Conservation (phyloP, 92 coral and sea anemone genomes). For the Epizoanthus illoricatus region DNA sequence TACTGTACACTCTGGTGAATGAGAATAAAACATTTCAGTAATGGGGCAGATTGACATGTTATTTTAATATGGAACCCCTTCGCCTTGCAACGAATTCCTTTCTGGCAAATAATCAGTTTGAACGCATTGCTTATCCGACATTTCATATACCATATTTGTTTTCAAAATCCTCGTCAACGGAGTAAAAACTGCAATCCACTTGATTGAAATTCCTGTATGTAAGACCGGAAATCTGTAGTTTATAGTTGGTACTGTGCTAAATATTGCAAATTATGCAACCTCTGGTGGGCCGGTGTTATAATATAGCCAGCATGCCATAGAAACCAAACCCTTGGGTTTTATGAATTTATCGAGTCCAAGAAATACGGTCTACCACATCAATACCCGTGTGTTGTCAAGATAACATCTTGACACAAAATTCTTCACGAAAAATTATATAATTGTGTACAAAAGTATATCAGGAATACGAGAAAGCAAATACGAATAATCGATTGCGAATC, state of each 20-base stretch:
- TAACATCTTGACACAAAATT: too few relatives aligned
- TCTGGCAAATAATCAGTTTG: not conserved
- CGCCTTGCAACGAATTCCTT: not conserved
- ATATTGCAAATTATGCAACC: not conserved
- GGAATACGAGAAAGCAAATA: slow-evolving; percentile 3
- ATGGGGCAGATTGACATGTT: not conserved
- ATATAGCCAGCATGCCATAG: too few relatives aligned
- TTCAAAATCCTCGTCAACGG: not conserved
- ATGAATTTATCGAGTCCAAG: not conserved
- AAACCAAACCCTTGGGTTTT: too few relatives aligned
- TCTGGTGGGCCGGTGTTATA: too few relatives aligned
- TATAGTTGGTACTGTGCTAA: not conserved
- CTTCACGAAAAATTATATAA: slow-evolving; percentile 1
- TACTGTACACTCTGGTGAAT: not conserved
- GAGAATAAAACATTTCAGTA: not conserved
- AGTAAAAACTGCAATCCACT: not conserved
- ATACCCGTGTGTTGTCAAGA: slow-evolving; percentile 4
- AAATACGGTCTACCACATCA: slow-evolving; percentile 3
- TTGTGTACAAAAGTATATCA: not conserved
- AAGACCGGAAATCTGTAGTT: slow-evolving; percentile 8
- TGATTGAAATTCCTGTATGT: not conserved
- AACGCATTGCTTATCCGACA: too few relatives aligned
- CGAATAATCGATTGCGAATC: not conserved
- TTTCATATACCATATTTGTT: too few relatives aligned
- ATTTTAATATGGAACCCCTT: not conserved